phyloP scores from a whole-genome alignment of 2,797 vertebrate genomes.

The Scolopax bukidnonensis region DNA sequence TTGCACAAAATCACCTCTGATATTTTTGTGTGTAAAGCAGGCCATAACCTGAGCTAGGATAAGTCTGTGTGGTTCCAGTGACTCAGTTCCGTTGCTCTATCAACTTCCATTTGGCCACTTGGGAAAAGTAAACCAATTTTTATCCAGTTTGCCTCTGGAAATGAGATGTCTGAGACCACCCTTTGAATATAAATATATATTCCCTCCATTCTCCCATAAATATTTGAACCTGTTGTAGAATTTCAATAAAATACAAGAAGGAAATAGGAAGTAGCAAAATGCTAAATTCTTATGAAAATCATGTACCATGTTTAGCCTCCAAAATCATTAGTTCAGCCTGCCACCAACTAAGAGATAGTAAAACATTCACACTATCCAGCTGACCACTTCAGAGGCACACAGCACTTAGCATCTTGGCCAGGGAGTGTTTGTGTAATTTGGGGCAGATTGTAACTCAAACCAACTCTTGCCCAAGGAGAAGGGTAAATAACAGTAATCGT shows the following conservation, averaged over 20 bases:
- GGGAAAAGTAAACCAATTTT: background rate
- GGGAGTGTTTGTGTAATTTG: rapidly evolving
- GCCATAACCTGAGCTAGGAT: background rate
- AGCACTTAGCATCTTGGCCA: background rate
- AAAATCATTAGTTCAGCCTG: background rate
- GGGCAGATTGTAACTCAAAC: background rate
- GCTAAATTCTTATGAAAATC: background rate
- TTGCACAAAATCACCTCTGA: background rate
- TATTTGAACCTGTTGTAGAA: background rate
- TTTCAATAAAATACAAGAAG: background rate
- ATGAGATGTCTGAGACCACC: background rate
- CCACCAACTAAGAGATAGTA: background rate
- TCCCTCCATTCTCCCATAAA: background rate
- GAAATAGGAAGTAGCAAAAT: background rate
- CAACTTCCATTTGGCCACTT: background rate
- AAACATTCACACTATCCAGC: background rate
- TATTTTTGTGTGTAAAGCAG: background rate
- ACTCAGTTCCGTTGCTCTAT: background rate
- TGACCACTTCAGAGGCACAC: background rate
- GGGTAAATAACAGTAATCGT: background rate
- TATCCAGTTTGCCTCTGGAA: background rate
- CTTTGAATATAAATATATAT: background rate
- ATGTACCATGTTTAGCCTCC: background rate
- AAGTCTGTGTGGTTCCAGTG: background rate
- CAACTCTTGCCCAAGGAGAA: background rate